Conservation (phyloP, 30 jellyfish, hydroid and myxozoan species). For the Cassiopea andromeda region DNA sequence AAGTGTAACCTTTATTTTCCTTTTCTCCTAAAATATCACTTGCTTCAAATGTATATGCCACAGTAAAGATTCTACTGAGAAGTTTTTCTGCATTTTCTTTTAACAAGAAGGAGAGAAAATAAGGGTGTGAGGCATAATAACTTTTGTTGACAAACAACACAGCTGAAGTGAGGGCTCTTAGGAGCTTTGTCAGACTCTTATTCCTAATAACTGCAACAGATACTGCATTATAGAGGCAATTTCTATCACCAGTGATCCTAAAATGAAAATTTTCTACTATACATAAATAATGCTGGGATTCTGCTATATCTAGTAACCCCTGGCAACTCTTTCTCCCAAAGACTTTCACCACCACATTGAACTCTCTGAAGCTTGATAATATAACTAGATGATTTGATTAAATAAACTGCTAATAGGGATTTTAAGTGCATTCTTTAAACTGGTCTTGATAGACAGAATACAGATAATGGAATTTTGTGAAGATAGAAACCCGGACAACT, state of each 20-base stretch:
- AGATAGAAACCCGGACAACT: too few species aligned
- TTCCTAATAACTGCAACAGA: conserved; percentile 32
- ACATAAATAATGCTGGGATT: too few species aligned
- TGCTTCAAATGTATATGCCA: neutral
- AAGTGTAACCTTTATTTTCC: neutral
- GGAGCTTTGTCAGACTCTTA: neutral
- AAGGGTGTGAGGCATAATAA: conserved; percentile 28
- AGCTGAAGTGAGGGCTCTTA: conserved; percentile 16
- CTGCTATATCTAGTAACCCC: too few species aligned
- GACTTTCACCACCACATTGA: too few species aligned
- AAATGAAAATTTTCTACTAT: neutral
- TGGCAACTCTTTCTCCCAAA: too few species aligned
- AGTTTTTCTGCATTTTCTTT: neutral
- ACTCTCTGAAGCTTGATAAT: too few species aligned
- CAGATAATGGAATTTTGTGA: too few species aligned
- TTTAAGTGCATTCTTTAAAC: too few species aligned
- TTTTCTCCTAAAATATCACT: neutral
- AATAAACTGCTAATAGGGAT: too few species aligned
- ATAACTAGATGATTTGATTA: too few species aligned
- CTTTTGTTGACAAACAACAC: conserved; percentile 10
- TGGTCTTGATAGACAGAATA: too few species aligned
- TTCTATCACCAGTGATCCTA: conserved; percentile 30
- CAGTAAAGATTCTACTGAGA: neutral
- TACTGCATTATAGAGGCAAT: conserved; percentile 34
- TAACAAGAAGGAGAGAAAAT: neutral